Evolutionary conservation across 2,113 vertebrate genomes (phyloP).

Genomic region (Sminthopsis crassicaudata): DNA sequence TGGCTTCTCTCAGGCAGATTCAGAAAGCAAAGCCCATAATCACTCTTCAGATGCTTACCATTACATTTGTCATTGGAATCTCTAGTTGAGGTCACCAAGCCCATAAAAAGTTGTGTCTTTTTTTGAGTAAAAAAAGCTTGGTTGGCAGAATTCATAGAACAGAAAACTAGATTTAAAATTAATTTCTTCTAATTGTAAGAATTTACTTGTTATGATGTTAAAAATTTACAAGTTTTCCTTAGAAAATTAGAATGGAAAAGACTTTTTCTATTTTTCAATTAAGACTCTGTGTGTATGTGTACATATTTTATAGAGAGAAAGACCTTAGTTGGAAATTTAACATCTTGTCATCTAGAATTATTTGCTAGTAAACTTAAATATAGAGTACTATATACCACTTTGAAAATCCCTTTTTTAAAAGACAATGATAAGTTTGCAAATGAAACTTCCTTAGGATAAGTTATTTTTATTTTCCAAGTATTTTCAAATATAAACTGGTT

Average conservation of each 20-base stretch:
- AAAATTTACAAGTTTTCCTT: constrained; percentile 40
- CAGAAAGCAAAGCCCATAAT: neutral
- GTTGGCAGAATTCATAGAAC: constrained; percentile 48
- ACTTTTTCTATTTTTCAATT: neutral
- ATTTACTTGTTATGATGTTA: constrained; percentile 64
- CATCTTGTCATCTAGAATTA: constrained; percentile 42
- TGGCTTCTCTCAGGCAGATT: constrained; percentile 7
- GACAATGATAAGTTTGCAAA: constrained; percentile 4
- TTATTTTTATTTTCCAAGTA: constrained; percentile 8
- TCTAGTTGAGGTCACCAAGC: constrained; percentile 38
- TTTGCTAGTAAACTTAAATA: constrained; percentile 38
- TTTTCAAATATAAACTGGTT: neutral
- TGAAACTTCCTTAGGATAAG: neutral
- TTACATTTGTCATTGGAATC: constrained; percentile 62
- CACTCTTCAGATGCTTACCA: constrained; percentile 57
- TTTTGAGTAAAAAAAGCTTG: constrained; percentile 40
- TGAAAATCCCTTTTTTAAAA: neutral
- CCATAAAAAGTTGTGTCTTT: constrained; percentile 48
- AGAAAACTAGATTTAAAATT: constrained; percentile 29
- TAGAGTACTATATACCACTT: neutral
- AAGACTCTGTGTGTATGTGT: neutral
- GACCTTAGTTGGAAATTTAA: constrained; percentile 34
- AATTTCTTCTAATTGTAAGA: constrained; percentile 23
- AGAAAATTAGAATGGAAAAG: constrained; percentile 57
- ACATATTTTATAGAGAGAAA: neutral